phyloP scores from a whole-genome alignment of 2,113 vertebrate species.

The Eretmochelys imbricata region DNA sequence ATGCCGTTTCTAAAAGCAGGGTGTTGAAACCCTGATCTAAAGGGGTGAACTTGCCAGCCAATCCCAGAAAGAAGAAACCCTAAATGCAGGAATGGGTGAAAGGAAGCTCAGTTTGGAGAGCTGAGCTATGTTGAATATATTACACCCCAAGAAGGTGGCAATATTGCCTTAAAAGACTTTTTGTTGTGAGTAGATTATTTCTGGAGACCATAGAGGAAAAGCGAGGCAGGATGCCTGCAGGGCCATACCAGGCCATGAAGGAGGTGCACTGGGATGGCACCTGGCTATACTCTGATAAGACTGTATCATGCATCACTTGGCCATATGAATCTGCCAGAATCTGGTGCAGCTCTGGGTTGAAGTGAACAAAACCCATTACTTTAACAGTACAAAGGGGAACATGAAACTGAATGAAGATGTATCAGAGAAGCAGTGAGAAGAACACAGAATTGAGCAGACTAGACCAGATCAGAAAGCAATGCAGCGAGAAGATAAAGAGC shows the following conservation, averaged over 20 bases:
- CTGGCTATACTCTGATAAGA: not conserved
- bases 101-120: not conserved
- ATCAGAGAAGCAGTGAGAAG: conserved; percentile 40
- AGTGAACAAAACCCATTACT: not conserved
- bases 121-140: not conserved
- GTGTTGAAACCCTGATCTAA: not conserved
- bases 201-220: not conserved
- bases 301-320: no score
- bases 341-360: conserved; percentile 25
- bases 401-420: not conserved
- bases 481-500: conserved; percentile 57
- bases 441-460: conserved; percentile 48
- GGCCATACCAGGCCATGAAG: not conserved
- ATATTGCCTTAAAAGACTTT: not conserved
- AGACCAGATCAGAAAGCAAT: not conserved
- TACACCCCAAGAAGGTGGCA: not conserved
- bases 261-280: not conserved
- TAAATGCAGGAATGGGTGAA: not conserved
- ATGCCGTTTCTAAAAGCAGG: no score
- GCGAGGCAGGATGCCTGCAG: not conserved
- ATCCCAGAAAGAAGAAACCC: not conserved
- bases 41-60: not conserved
- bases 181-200: not conserved
- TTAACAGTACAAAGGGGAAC: conserved; percentile 25
- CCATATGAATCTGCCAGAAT: not conserved